phyloP scores from a whole-genome alignment of 1,140 invertebrate species.

The Oedothorax gibbosus region DNA sequence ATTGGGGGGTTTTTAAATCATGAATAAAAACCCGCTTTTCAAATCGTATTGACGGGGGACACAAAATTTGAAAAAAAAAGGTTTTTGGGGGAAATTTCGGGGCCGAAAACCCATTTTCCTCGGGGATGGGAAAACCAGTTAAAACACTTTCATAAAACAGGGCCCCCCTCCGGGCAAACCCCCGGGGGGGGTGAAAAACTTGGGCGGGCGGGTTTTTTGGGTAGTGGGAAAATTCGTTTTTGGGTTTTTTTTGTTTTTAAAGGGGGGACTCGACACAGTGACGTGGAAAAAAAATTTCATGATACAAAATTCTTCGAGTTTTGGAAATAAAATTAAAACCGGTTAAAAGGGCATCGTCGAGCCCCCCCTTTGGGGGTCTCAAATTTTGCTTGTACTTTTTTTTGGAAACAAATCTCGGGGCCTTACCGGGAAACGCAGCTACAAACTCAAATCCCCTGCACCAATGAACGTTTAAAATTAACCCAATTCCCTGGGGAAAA shows the following conservation, averaged over 20 bases:
- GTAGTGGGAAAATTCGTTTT: background rate
- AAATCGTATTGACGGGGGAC: background rate
- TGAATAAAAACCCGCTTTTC: background rate
- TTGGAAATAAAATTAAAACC: background rate
- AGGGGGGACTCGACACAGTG: background rate
- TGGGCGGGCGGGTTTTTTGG: background rate
- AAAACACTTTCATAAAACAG: background rate
- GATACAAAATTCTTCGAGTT: background rate
- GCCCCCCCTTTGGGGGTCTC: background rate
- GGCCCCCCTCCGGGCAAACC: background rate
- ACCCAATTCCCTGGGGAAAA: background rate
- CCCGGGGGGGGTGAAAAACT: no score
- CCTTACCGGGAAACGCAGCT: background rate
- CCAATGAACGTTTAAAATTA: background rate
- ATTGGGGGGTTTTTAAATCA: background rate
- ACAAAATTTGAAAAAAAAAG: background rate
- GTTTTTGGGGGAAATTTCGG: background rate
- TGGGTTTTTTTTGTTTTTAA: background rate
- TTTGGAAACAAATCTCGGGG: background rate
- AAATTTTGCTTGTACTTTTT: constrained; percentile 2
- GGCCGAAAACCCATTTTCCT: background rate
- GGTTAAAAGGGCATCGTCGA: background rate
- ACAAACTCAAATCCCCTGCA: background rate
- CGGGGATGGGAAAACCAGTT: background rate
- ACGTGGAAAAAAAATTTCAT: background rate